Conservation (phyloP, 2,888 invertebrate genomes). For the Troides oblongomaculatus region DNA sequence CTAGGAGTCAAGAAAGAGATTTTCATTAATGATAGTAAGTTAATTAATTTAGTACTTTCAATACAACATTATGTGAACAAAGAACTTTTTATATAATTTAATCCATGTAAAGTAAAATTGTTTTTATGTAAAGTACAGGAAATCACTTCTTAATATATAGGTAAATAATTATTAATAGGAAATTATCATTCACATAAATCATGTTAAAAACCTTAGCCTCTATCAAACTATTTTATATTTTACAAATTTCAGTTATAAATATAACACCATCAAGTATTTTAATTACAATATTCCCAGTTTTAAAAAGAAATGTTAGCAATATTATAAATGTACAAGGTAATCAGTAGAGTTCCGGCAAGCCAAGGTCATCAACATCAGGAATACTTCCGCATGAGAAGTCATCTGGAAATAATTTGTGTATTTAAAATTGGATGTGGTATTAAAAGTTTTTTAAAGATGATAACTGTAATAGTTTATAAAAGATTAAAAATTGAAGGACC, state of each 20-base stretch:
- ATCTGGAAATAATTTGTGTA: conserved; percentile 50
- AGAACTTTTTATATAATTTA: too few species aligned
- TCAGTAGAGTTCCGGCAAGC: conserved; percentile 58
- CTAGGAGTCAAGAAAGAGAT: too few species aligned
- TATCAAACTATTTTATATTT: not conserved
- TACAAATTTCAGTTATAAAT: not conserved
- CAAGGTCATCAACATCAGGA: conserved; percentile 54
- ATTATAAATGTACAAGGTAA: not conserved
- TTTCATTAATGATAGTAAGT: too few species aligned
- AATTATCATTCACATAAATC: not conserved
- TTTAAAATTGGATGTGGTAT: not conserved
- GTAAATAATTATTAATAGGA: not conserved
- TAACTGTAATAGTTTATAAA: too few species aligned
- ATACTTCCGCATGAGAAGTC: conserved; percentile 61
- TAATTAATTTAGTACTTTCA: too few species aligned
- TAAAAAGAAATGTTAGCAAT: not conserved
- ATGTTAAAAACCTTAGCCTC: not conserved
- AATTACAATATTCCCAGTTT: not conserved
- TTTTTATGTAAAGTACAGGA: too few species aligned
- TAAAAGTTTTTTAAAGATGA: too few species aligned
- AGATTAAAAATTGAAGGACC: too few species aligned
- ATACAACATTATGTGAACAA: too few species aligned
- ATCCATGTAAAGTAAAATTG: too few species aligned
- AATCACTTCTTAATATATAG: too few species aligned
- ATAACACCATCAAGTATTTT: not conserved